phyloP scores from a whole-genome alignment of 2,113 vertebrate genomes.

The Urocolius indicus region DNA sequence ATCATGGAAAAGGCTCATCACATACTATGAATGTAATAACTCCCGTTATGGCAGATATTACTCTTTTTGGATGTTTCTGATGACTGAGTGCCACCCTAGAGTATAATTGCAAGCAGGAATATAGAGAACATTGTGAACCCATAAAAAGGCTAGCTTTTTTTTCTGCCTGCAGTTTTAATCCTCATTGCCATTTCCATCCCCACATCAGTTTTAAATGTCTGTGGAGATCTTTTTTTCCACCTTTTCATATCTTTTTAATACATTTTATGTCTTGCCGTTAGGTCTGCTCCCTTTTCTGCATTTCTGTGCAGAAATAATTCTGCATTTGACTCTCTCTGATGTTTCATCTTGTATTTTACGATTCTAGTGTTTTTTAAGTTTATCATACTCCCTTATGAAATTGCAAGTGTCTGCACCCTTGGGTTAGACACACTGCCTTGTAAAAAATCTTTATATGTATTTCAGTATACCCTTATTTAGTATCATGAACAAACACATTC shows the following conservation, averaged over 20 bases:
- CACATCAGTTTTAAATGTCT: not conserved
- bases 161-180: conserved; percentile 26
- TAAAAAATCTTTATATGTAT: not conserved
- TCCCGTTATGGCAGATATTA: not conserved
- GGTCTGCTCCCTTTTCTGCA: not conserved
- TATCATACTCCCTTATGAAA: not conserved
- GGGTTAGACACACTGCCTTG: not conserved
- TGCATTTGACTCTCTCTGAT: not conserved
- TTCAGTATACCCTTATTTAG: not conserved
- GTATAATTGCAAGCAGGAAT: conserved; percentile 12
- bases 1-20: not conserved
- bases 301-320: not conserved
- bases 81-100: conserved; percentile 33
- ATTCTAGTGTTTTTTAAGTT: not conserved
- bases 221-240: not conserved
- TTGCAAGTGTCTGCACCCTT: not conserved
- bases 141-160: conserved; percentile 3
- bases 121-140: conserved; percentile 22
- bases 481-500: not conserved
- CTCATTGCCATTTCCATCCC: conserved; percentile 1
- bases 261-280: not conserved
- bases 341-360: not conserved
- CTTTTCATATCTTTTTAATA: not conserved
- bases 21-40: not conserved
- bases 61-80: not conserved